A percentile compares a stretch with the other conserved stretches of the same genome.
phyloP scores from a whole-genome alignment of 53 echinoderm and acorn worm genomes.

The Arbacia lixula region DNA sequence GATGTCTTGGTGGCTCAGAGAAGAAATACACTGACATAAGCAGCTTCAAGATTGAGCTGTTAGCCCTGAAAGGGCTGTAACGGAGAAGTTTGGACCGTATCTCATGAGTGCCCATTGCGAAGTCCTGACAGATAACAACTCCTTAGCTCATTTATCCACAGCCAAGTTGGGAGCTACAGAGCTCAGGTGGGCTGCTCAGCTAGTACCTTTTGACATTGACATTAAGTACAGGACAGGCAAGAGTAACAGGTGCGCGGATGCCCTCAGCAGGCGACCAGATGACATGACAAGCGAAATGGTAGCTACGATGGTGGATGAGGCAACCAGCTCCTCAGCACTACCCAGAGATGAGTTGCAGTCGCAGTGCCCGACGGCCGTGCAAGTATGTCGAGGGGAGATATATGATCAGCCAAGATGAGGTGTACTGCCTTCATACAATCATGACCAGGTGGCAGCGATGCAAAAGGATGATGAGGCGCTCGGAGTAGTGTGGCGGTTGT shows the following conservation, averaged over 20 bases:
- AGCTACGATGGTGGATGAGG: background rate
- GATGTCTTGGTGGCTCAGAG: slow-evolving; percentile 11
- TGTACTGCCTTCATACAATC: background rate
- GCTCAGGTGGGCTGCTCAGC: slow-evolving; percentile 54
- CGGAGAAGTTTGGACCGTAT: slow-evolving; percentile 54
- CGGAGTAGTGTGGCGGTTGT: background rate
- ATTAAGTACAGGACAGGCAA: slow-evolving; percentile 52
- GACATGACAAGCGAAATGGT: background rate
- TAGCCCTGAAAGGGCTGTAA: slow-evolving; percentile 49
- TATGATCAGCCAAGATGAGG: background rate
- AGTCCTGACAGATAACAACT: slow-evolving; percentile 59
- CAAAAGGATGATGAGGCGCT: slow-evolving; percentile 15
- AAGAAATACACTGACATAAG: slow-evolving; percentile 38
- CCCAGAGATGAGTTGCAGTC: background rate
- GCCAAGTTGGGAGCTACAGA: slow-evolving; percentile 64
- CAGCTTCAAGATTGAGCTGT: slow-evolving; percentile 37
- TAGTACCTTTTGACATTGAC: slow-evolving; percentile 49
- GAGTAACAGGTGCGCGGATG: slow-evolving; percentile 67
- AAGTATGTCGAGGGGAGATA: background rate
- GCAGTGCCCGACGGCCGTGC: background rate
- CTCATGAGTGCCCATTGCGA: background rate
- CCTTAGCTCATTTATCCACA: slow-evolving; percentile 40
- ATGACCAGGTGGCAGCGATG: background rate
- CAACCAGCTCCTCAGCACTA: background rate
- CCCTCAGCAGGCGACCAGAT: slow-evolving; percentile 40